Percentiles rank a stretch among this genome's conserved stretches.
Conservation (phyloP, 2,888 invertebrate genomes). For the Perdita meconis region DNA sequence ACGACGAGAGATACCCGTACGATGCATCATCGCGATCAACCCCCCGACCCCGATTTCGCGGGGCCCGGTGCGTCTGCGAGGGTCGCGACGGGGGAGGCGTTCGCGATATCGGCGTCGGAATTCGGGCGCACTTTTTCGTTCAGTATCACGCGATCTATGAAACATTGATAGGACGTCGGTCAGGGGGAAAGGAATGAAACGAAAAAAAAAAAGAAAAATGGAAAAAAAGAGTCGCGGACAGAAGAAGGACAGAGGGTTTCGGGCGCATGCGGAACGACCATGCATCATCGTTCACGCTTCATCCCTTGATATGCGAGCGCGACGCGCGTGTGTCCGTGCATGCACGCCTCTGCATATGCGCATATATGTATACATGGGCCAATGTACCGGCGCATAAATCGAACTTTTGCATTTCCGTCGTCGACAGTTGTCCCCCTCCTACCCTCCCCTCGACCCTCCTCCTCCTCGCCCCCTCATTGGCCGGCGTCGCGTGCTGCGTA, state of each 20-base stretch:
- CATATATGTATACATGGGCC: conserved; percentile 32
- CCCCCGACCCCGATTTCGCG: conserved; percentile 34
- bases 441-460: background rate
- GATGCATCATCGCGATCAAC: conserved; percentile 65
- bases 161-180: conserved; percentile 70
- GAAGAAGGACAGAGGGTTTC: conserved; percentile 52
- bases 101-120: conserved; percentile 64
- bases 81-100: conserved; percentile 3
- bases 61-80: conserved; percentile 34
- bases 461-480: conserved; percentile 59
- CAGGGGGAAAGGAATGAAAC: too few species aligned
- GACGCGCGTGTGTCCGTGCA: conserved; percentile 5
- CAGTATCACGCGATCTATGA: conserved; percentile 73
- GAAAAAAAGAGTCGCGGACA: conserved; percentile 14
- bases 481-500: conserved; percentile 62
- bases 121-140: conserved; percentile 60
- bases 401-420: conserved; percentile 82
- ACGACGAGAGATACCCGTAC: conserved; percentile 65
- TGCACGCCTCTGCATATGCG: background rate
- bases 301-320: conserved; percentile 61
- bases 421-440: conserved; percentile 64
- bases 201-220: conserved; percentile 50
- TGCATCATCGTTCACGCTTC: conserved; percentile 75
- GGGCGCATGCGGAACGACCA: conserved; percentile 58
- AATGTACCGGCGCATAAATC: conserved; percentile 79